Base-by-base conservation (phyloP, 2,113 vertebrate genomes). In the Chaetodon auriga region DNA sequence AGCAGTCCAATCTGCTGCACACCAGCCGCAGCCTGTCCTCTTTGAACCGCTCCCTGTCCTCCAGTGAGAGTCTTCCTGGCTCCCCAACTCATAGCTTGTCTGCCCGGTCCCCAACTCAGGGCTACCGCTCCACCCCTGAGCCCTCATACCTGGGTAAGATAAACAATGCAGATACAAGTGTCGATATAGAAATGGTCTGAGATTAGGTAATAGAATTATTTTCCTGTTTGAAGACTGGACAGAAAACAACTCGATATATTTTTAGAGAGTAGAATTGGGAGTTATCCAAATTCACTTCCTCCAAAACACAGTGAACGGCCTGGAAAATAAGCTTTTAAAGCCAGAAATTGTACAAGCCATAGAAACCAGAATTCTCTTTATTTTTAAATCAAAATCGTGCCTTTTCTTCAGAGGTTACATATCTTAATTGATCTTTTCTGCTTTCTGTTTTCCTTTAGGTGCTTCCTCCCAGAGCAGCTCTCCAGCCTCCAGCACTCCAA, bases 401-500 rank as follows among this genome's bases (percentile, higher is more conserved):
- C 46, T 70, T 38, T 75, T 71, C 30, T 25, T 69, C 36, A 15
- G 13, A 64, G 15, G 55, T 66, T 53, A 10, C 45, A 16, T 54
- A 55, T 77, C n/a, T 60, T 48, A 54, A 18, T 55, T 36, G 12
- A 76, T 78, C 7, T 58, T 65, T 55, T 66, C 71, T 90, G 38
- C 12, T 64, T 15, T 76, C 55, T 68, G 62, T 15, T 58, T 49
- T 69, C 57, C 35, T 77, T 36, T 75, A 97, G 97, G 97, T 55
- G 95, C 96, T 25, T 98, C 97, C 0, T 97, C 97, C 7, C 97
- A 97, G 92, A 97, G 96, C 94, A 97, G 97, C 90, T 98, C 97
- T 45, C 95, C 97, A 0, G 96, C 96, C 38, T 97, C 97, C 23
- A 98, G 97, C 92, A 97, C 97, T 1, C 97, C 97, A 53, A 97